These are phyloP conservation scores for Sceliomorpha sp. DNA, from an alignment of 2,888 invertebrate species.

Conservation along the genomic window DNA sequence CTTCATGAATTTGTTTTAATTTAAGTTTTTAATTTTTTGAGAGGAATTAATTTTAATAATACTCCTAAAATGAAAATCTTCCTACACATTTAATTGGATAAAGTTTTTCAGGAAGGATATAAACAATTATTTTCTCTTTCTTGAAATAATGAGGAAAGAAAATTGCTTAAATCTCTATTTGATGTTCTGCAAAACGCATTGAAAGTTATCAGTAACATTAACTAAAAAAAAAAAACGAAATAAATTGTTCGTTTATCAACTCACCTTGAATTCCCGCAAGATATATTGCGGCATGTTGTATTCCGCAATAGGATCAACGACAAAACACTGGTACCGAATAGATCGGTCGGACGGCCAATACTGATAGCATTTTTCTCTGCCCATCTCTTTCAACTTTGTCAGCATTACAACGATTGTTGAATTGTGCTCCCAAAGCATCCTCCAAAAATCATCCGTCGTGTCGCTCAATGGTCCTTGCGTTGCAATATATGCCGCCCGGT, in stretches of 20 bases:
- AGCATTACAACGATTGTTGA: slow-evolving; percentile 99
- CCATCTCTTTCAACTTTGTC: slow-evolving; percentile 98
- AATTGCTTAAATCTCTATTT: too few species aligned
- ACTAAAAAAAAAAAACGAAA: too few species aligned
- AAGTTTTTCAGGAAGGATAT: too few species aligned
- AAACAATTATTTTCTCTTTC: too few species aligned
- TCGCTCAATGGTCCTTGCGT: slow-evolving; percentile 99
- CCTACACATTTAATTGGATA: too few species aligned
- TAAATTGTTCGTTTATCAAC: too few species aligned
- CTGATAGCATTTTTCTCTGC: slow-evolving; percentile 98
- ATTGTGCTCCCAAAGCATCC: slow-evolving; percentile 99
- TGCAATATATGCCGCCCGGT: slow-evolving; percentile 97
- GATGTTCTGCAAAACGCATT: too few species aligned
- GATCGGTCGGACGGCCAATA: slow-evolving; percentile 99
- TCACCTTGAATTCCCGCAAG: slow-evolving; percentile 95
- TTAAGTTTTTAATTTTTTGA: too few species aligned
- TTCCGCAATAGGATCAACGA: slow-evolving; percentile 99
- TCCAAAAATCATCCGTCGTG: slow-evolving; percentile 99
- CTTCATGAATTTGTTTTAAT: slow-evolving; percentile 61
- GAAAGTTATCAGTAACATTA: too few species aligned
- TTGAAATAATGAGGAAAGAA: too few species aligned
- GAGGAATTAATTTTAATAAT: too few species aligned
- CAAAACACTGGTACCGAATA: slow-evolving; percentile 97
- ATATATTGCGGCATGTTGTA: slow-evolving; percentile 99
- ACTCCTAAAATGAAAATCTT: too few species aligned